Conservation (phyloP, 2,113 vertebrate species). For the Myodes glareolus region DNA sequence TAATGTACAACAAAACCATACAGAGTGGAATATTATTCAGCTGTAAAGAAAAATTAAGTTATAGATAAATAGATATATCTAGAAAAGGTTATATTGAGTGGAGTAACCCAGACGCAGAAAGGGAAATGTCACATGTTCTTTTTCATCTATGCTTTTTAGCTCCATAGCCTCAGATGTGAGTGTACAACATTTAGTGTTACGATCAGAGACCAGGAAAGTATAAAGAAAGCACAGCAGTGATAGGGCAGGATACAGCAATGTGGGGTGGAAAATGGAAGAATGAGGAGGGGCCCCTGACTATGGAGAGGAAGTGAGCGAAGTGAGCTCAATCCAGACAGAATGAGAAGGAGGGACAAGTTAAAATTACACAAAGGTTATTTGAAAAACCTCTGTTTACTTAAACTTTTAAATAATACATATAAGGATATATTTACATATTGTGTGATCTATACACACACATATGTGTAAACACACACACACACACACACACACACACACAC, state of each 20-base stretch:
- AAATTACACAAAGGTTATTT: background rate
- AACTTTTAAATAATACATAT: background rate
- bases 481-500: too few species aligned
- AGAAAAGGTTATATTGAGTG: background rate
- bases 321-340: background rate
- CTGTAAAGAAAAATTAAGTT: background rate
- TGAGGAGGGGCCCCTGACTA: fast-evolving
- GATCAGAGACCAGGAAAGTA: background rate
- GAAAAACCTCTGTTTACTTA: background rate
- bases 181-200: too few species aligned
- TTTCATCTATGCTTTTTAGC: background rate
- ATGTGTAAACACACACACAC: background rate
- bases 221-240: background rate
- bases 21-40: background rate
- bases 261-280: background rate
- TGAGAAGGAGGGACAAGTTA: background rate
- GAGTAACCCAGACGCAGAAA: background rate
- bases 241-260: background rate
- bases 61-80: background rate
- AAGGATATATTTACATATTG: background rate
- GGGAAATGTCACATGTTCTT: background rate
- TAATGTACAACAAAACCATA: background rate
- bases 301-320: background rate
- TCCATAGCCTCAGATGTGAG: background rate
- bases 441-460: too few species aligned